phyloP scores from a whole-genome alignment of 2,888 invertebrate genomes.

The Maniola hyperantus region DNA sequence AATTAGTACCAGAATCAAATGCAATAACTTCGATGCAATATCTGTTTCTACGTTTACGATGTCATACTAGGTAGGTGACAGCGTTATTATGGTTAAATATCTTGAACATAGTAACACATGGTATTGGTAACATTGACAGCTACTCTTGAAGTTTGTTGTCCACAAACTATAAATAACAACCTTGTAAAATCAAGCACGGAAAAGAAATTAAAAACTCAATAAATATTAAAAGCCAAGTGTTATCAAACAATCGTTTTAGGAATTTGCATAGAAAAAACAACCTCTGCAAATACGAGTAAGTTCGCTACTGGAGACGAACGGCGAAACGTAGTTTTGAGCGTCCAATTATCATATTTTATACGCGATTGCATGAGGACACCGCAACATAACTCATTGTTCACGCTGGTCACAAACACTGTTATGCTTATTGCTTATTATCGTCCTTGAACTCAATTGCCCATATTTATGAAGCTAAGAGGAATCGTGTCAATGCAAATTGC shows the following conservation, averaged over 20 bases:
- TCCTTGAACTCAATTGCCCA: constrained; percentile 80
- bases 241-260: constrained; percentile 14
- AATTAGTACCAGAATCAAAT: no score
- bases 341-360: constrained; percentile 79
- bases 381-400: constrained; percentile 77
- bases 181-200: constrained; percentile 3
- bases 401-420: constrained; percentile 74
- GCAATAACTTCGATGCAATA: no score
- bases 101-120: background rate
- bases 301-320: constrained; percentile 7
- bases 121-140: background rate
- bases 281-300: constrained; percentile 16
- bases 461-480: constrained; percentile 77
- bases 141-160: background rate
- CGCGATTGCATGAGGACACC: constrained; percentile 75
- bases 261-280: constrained; percentile 17
- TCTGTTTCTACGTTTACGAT: no score
- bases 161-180: background rate
- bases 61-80: no score
- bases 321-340: constrained; percentile 60
- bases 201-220: constrained; percentile 2
- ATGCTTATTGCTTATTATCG: constrained; percentile 62
- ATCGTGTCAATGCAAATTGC: constrained; percentile 76
- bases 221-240: constrained; percentile 9
- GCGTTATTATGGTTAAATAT: background rate